A percentile compares a stretch with the other conserved stretches of the same genome.
These are phyloP conservation scores for Palythoa caribaeorum DNA, from an alignment of 92 coral and sea anemone genomes.

Conservation along the genomic window DNA sequence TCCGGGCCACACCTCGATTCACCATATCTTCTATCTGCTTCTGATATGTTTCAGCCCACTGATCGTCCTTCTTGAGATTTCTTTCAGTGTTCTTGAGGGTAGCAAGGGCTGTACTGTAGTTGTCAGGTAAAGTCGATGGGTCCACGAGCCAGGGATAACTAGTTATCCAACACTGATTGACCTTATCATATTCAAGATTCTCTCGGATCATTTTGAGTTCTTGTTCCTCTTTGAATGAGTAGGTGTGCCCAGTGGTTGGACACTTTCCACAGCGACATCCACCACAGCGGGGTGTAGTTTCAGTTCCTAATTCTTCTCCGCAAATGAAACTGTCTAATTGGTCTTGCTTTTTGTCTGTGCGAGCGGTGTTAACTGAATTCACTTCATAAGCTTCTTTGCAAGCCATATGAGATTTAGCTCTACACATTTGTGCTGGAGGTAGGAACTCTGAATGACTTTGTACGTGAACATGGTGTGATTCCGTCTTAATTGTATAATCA, in stretches of 20 bases:
- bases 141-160: slow-evolving; percentile 78
- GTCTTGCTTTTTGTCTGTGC: slow-evolving; percentile 52
- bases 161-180: slow-evolving; percentile 73
- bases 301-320: slow-evolving; percentile 74
- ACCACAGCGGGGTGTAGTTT: slow-evolving; percentile 70
- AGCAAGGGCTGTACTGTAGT: slow-evolving; percentile 59
- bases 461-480: slow-evolving; percentile 45
- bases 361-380: background rate
- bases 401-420: slow-evolving; percentile 53
- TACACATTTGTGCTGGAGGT: background rate
- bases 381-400: slow-evolving; percentile 42
- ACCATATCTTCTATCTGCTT: slow-evolving; percentile 40
- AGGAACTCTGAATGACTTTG: slow-evolving; percentile 62
- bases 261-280: slow-evolving; percentile 53
- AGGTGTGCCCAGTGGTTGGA: slow-evolving; percentile 41
- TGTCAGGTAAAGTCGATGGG: slow-evolving; percentile 71
- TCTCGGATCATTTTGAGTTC: slow-evolving; percentile 72
- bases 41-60: slow-evolving; percentile 72
- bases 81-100: slow-evolving; percentile 74
- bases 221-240: slow-evolving; percentile 72
- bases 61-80: slow-evolving; percentile 60
- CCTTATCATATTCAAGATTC: slow-evolving; percentile 67
- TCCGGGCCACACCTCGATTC: slow-evolving; percentile 67
- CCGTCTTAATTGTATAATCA: slow-evolving; percentile 53
- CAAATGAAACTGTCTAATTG: slow-evolving; percentile 32